phyloP scores from a whole-genome alignment of 1,140 invertebrate species.

The Tetraneura akinire region DNA sequence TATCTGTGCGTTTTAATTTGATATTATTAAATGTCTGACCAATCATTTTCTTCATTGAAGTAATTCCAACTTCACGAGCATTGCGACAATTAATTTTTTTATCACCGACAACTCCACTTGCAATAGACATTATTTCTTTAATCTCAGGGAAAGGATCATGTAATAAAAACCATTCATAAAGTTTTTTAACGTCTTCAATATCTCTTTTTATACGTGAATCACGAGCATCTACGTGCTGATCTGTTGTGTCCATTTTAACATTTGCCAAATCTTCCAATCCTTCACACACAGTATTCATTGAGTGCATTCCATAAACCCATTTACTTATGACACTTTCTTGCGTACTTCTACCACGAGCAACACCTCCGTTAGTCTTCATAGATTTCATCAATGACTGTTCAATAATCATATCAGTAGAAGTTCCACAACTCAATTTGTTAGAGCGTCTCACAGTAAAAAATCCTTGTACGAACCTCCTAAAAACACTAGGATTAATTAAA shows the following conservation, averaged over 20 bases:
- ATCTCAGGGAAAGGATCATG: not conserved
- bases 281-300: not conserved
- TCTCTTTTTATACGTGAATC: not conserved
- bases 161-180: not conserved
- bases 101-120: not conserved
- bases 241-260: conserved; percentile 6
- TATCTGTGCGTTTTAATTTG: not conserved
- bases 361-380: not conserved
- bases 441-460: not conserved
- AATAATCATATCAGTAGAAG: not conserved
- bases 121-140: not conserved
- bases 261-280: not conserved
- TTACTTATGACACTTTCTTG: not conserved
- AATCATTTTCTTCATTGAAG: not conserved
- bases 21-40: not conserved
- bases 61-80: no score
- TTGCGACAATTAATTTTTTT: no score
- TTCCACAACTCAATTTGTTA: not conserved
- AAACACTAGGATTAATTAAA: not conserved
- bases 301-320: not conserved
- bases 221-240: not conserved
- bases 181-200: conserved; percentile 1
- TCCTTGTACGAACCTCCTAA: not conserved
- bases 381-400: not conserved
- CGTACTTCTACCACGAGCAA: not conserved